A percentile compares a stretch with the other conserved stretches of the same genome.
These are phyloP conservation scores for Ditula angustiorana DNA, from an alignment of 2,888 invertebrate species.

Conservation along the genomic window DNA sequence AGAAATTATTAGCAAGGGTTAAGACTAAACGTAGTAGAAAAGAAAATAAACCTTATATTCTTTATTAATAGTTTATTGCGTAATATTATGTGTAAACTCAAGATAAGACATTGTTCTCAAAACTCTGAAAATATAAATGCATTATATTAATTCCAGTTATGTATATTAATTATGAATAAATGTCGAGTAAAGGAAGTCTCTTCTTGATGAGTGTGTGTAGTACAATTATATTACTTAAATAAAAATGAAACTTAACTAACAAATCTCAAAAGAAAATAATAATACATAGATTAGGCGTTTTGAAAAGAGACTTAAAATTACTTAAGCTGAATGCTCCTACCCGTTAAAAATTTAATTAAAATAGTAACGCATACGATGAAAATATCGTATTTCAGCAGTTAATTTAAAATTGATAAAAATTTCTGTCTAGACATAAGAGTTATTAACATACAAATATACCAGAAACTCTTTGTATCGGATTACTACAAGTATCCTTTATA, in stretches of 20 bases:
- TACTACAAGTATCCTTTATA: too few relatives aligned
- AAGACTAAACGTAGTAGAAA: neutral
- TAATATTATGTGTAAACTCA: neutral
- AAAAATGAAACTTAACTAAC: neutral
- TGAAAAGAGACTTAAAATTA: neutral
- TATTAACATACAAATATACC: too few relatives aligned
- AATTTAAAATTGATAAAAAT: too few relatives aligned
- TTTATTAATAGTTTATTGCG: conserved; percentile 4
- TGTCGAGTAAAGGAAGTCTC: neutral
- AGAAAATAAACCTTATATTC: neutral
- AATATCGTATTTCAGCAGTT: too few relatives aligned
- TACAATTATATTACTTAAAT: neutral
- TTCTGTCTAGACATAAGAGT: too few relatives aligned
- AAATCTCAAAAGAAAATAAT: neutral
- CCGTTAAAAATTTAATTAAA: too few relatives aligned
- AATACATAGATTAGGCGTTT: neutral
- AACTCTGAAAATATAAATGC: conserved; percentile 25
- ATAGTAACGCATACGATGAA: too few relatives aligned
- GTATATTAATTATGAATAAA: neutral
- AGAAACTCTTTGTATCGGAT: too few relatives aligned
- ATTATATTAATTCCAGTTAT: neutral
- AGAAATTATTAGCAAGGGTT: neutral
- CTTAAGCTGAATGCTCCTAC: neutral
- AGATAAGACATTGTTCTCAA: conserved; percentile 10
- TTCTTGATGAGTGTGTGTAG: neutral